Evolutionary conservation across 37 sponge, comb jelly and placozoan genomes (phyloP), one percentile per base, ranked within the genome.

Genomic region (Halisarca cf. caerulea): DNA sequence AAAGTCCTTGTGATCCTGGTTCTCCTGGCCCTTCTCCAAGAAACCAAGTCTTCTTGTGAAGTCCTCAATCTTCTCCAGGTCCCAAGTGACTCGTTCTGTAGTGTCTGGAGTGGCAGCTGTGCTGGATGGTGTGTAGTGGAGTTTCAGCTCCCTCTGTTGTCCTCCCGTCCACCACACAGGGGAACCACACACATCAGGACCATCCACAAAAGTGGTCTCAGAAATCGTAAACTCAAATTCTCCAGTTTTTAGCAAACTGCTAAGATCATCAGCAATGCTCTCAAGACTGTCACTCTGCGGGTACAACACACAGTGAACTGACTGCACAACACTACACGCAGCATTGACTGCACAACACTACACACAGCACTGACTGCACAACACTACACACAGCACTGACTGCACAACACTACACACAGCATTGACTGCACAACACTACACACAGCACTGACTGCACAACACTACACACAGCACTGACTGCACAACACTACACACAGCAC

Each of bases 41-140:
- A 96, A 93, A 35, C 96, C 96, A 28, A 96, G 80, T 61, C 91
- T 93, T 54, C 94, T 85, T 36, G 94, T 94, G 84, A 96, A 96
- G 69, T 96, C 96, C 36, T 83, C 80, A 59, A 96, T 88, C 75
- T 88, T 89, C 58, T 91, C 92, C 2, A 54, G 72, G 45, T 82
- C 87, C 95, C 90, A 89, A 15, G 20, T 38, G 32, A 9, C 24
- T 47, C 51, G 6, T 6, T 6, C 6, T 47, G 6, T 47, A 47
- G 75, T 14, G 39, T 36, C 24, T n/a, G 39, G 38, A 8, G 75
- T 40, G 37, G 14, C 21, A 44, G 79, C 51, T 30, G 60, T 23
- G 7, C 62, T 34, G 21, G 82, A 61, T 5, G 85, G 85, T 27
- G 58, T 41, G 62, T 89, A 83, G 51, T 58, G 37, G 30, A 89